Conservation (phyloP, 2,113 vertebrate species). For the Trochalopteron elliotii region DNA sequence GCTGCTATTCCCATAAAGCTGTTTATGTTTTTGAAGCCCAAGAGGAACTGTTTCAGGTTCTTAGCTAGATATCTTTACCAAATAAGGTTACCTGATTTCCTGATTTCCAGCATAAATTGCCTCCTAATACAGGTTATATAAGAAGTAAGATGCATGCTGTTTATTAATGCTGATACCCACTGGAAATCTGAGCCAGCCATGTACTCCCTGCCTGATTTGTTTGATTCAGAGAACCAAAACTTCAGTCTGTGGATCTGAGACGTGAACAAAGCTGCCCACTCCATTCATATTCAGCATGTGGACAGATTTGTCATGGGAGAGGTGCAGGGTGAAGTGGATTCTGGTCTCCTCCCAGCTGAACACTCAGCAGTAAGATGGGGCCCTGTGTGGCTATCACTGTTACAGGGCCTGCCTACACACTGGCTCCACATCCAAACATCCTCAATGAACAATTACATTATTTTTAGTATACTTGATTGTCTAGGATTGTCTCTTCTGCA, state of each 20-base stretch:
- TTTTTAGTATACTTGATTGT: neutral
- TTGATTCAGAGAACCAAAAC: neutral
- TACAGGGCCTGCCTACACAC: fast-evolving
- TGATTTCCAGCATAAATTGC: neutral
- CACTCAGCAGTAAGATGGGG: neutral
- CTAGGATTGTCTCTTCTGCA: neutral
- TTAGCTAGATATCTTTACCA: neutral
- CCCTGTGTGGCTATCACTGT: fast-evolving
- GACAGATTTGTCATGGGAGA: neutral
- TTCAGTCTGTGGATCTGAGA: neutral
- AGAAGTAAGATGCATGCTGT: neutral
- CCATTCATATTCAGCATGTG: fast-evolving
- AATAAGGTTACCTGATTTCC: neutral
- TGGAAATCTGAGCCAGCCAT: fast-evolving
- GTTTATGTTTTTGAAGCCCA: neutral
- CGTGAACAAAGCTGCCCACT: neutral
- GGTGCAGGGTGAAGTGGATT: fast-evolving
- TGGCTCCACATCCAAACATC: neutral
- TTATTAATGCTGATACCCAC: neutral
- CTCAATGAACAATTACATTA: neutral
- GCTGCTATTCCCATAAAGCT: neutral
- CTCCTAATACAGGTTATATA: neutral
- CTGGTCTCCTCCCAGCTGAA: neutral
- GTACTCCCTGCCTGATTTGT: neutral
- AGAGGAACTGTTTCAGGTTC: neutral